A percentile compares a stretch with the other conserved stretches of the same genome.
Evolutionary conservation across 2,888 invertebrate species (phyloP).

Genomic region (Aphelenchoides bicaudatus): DNA sequence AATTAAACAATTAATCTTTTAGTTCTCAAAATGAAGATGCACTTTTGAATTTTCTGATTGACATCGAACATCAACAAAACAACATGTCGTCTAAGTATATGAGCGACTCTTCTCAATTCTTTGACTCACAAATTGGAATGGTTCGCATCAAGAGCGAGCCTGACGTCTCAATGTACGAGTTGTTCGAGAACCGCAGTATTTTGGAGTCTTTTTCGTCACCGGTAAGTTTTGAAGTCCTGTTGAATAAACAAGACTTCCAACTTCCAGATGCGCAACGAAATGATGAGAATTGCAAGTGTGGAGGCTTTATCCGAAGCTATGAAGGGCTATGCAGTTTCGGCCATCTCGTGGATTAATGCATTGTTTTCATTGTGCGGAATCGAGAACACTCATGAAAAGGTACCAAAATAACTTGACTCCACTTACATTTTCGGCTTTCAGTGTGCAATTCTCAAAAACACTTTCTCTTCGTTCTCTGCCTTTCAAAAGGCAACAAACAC

Average conservation of each 20-base stretch:
- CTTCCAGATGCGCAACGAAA: slow-evolving; percentile 15
- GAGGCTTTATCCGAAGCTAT: slow-evolving; percentile 53
- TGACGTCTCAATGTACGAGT: slow-evolving; percentile 42
- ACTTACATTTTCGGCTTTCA: slow-evolving; percentile 20
- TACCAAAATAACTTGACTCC: slow-evolving; percentile 15
- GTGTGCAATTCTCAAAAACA: slow-evolving; percentile 35
- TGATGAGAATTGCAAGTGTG: slow-evolving; percentile 44
- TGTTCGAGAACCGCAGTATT: slow-evolving; percentile 42
- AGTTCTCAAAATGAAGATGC: slow-evolving; percentile 44
- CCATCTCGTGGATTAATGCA: slow-evolving; percentile 56
- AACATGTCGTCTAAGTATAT: neutral
- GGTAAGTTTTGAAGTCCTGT: slow-evolving; percentile 19
- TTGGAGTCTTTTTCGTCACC: slow-evolving; percentile 31
- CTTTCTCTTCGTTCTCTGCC: slow-evolving; percentile 40
- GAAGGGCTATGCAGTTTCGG: slow-evolving; percentile 43
- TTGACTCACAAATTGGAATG: slow-evolving; percentile 16
- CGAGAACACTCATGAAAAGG: slow-evolving; percentile 43
- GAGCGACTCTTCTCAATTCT: neutral
- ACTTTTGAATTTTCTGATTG: slow-evolving; percentile 44
- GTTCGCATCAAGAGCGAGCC: slow-evolving; percentile 47
- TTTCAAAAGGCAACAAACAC: slow-evolving; percentile 39
- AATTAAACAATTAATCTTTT: no score
- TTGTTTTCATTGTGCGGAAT: slow-evolving; percentile 45
- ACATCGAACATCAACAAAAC: slow-evolving; percentile 40
- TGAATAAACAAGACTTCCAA: neutral